These are phyloP conservation scores for Peromyscus californicus DNA, from an alignment of 2,113 vertebrate genomes.

Conservation along the genomic window DNA sequence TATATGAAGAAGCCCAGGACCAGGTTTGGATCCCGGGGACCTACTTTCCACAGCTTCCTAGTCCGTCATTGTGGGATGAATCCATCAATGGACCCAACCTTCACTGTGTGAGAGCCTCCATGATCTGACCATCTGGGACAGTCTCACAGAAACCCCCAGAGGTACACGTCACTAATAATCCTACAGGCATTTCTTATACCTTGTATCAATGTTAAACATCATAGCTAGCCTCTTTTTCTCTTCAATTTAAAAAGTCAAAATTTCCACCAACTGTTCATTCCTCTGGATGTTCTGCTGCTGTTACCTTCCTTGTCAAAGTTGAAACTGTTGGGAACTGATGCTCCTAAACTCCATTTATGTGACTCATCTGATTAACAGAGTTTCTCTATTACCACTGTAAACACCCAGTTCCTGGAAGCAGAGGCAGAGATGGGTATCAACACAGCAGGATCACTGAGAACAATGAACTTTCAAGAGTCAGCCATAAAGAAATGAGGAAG, in stretches of 20 bases:
- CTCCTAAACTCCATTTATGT: not conserved
- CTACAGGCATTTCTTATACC: not conserved
- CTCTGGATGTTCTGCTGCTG: not conserved
- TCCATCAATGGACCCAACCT: not conserved
- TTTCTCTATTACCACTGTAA: not conserved
- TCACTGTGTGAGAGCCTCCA: not conserved
- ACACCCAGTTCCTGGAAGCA: not conserved
- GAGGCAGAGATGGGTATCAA: not conserved
- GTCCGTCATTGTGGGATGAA: not conserved
- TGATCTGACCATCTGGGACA: not conserved
- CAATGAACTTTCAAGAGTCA: not conserved
- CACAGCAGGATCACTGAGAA: not conserved
- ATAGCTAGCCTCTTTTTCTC: not conserved
- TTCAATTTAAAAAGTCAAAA: not conserved
- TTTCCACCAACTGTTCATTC: not conserved
- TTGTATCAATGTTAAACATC: not conserved
- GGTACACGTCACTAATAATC: not conserved
- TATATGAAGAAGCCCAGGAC: not conserved
- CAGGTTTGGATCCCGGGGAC: not conserved
- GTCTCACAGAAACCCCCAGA: not conserved
- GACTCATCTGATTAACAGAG: not conserved
- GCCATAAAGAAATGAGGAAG: not conserved
- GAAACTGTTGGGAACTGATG: not conserved
- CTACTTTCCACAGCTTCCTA: not conserved
- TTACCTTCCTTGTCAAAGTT: not conserved